A percentile compares a stretch with the other conserved stretches of the same genome.
These are phyloP conservation scores for Ornithorhynchus anatinus DNA, from an alignment of 2,113 vertebrate genomes.

Conservation along the genomic window DNA sequence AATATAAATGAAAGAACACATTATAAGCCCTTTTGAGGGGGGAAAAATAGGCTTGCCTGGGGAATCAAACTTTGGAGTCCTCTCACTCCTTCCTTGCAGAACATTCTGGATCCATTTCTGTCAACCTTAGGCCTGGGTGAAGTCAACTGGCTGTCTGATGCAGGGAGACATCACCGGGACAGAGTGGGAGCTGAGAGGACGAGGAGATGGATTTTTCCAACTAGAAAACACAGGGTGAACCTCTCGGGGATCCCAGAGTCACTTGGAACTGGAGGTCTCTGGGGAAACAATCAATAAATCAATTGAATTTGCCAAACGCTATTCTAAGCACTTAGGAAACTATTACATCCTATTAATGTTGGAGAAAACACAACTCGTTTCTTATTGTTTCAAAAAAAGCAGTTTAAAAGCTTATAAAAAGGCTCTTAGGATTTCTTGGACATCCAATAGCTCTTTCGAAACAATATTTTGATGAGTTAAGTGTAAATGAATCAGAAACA, in stretches of 20 bases:
- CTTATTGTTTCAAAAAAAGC: slow-evolving; percentile 2
- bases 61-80: slow-evolving; percentile 67
- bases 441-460: slow-evolving; percentile 19
- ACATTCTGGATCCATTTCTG: slow-evolving; percentile 38
- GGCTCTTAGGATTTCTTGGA: slow-evolving; percentile 38
- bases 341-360: slow-evolving; percentile 12
- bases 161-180: not conserved
- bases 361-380: slow-evolving; percentile 1
- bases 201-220: no score
- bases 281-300: no score
- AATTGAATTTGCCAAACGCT: no score
- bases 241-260: not conserved
- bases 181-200: rapidly evolving
- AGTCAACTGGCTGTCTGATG: slow-evolving; percentile 44
- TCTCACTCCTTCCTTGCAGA: slow-evolving; percentile 48
- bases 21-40: slow-evolving; percentile 68
- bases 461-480: slow-evolving; percentile 44
- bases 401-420: slow-evolving; percentile 37
- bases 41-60: slow-evolving; percentile 60
- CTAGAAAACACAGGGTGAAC: no score
- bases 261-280: not conserved
- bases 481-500: slow-evolving; percentile 45
- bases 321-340: no score
- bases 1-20: slow-evolving; percentile 72
- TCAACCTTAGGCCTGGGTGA: not conserved